A percentile compares a stretch with the other conserved stretches of the same genome.
Conservation (phyloP, 2,888 invertebrate genomes). For the Allygus modestus region DNA sequence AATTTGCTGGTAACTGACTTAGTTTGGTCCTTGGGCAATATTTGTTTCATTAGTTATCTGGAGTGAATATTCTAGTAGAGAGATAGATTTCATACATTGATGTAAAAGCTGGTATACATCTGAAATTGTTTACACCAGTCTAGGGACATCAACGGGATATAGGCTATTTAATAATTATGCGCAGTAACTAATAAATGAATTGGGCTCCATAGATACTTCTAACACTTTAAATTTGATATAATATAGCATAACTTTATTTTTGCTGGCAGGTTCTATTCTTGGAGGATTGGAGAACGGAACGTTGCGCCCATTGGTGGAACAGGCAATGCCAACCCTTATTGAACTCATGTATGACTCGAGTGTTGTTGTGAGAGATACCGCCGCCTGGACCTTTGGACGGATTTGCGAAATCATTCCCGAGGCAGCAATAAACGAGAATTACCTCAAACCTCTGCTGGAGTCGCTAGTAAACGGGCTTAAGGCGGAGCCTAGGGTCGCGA, state of each 20-base stretch:
- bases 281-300: constrained; percentile 94
- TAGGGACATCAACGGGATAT: too few relatives aligned
- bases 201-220: too few relatives aligned
- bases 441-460: constrained; percentile 88
- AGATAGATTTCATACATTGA: too few relatives aligned
- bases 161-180: too few relatives aligned
- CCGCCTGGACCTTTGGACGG: constrained; percentile 98
- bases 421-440: constrained; percentile 92
- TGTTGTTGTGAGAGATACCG: constrained; percentile 97
- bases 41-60: too few relatives aligned
- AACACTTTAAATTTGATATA: too few relatives aligned
- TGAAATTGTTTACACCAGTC: too few relatives aligned
- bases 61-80: too few relatives aligned
- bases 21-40: too few relatives aligned
- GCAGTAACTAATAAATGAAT: too few relatives aligned
- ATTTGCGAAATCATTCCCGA: constrained; percentile 98
- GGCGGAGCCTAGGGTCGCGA: constrained; percentile 97
- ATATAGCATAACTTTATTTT: neutral
- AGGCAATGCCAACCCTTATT: constrained; percentile 97
- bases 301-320: constrained; percentile 95
- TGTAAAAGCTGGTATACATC: too few relatives aligned
- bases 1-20: too few relatives aligned
- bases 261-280: constrained; percentile 80
- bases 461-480: constrained; percentile 91
- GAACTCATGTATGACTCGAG: constrained; percentile 95